Evolutionary conservation across 1,140 invertebrate species (phyloP), one percentile per base, ranked within the genome.

Genomic region (Drosophila trapezifrons): DNA sequence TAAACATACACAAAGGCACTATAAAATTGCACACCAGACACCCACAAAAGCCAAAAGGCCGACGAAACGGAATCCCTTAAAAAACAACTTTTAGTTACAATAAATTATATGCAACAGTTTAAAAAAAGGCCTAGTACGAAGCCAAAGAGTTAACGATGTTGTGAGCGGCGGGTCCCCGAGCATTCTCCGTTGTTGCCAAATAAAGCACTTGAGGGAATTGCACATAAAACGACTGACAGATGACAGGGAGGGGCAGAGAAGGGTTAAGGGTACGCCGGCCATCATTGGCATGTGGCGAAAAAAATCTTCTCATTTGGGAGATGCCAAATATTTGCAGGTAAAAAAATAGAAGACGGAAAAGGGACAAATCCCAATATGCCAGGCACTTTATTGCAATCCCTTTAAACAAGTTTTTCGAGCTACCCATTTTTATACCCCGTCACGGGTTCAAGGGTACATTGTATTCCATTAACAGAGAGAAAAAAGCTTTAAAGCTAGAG

Each of bases 61-160:
- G 55, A 67, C 37, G 49, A 54, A 62, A 72, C 32, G 47, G 59
- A 87, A 69, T 38, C 40, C 49, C 42, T 55, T 43, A 45, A 64
- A 64, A 43, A 35, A 17, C 27, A 63, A 77, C 62, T 89, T 87
- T 84, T 85, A 89, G 85, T 89, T 90, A 89, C 84, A 89, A 89
- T 89, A 89, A 89, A 89, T 89, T 89, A 89, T 89, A 89, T 89
- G 84, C 84, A 89, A 89, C 84, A 89, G 84, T 89, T 89, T 73
- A 64, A 70, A 58, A 47, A 59, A 66, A 40, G 40, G 57, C 32
- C 64, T 18, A 43, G 37, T 38, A 64, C 46, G 22, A 43, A 42
- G 32, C 59, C 37, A 72, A 62, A 84, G 83, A 87, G 83, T 84
- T 87, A 90, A 87, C 84, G 71, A 80, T 73, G 78, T 67, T 77